Conservation (phyloP, 2,113 vertebrate species). For the Rattus rattus region DNA sequence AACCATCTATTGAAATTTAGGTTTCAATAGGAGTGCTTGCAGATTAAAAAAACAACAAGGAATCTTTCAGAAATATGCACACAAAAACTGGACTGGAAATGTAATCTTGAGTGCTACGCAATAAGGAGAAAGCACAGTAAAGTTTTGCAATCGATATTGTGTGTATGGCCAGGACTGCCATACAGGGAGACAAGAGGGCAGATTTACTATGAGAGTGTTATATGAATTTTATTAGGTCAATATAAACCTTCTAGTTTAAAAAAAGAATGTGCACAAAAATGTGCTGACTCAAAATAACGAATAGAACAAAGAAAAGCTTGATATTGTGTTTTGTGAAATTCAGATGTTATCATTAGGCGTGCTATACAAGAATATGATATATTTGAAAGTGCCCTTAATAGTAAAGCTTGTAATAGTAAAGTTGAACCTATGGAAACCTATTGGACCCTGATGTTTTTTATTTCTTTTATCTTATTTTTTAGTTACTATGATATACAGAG, state of each 20-base stretch:
- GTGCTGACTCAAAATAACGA: not conserved
- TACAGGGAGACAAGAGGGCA: not conserved
- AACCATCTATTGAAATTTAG: not conserved
- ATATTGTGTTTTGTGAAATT: not conserved
- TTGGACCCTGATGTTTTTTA: not conserved
- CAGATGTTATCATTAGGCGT: not conserved
- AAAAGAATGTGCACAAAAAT: not conserved
- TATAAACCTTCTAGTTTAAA: not conserved
- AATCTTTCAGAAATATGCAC: not conserved
- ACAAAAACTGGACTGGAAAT: not conserved
- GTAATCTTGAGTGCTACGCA: not conserved
- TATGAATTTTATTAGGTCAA: not conserved
- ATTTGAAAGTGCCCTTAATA: not conserved
- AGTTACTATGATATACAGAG: not conserved
- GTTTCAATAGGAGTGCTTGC: not conserved
- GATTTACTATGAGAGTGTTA: not conserved
- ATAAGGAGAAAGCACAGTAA: constrained; percentile 6
- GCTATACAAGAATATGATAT: not conserved
- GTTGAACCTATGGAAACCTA: not conserved
- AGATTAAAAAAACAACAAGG: not conserved
- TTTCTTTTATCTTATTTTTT: not conserved
- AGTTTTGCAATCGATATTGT: not conserved
- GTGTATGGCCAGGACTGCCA: not conserved
- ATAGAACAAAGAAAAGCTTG: not conserved
- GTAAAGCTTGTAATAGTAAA: not conserved